Evolutionary conservation across 2,888 invertebrate genomes (phyloP).

Genomic region (Cosmopolites sordidus): DNA sequence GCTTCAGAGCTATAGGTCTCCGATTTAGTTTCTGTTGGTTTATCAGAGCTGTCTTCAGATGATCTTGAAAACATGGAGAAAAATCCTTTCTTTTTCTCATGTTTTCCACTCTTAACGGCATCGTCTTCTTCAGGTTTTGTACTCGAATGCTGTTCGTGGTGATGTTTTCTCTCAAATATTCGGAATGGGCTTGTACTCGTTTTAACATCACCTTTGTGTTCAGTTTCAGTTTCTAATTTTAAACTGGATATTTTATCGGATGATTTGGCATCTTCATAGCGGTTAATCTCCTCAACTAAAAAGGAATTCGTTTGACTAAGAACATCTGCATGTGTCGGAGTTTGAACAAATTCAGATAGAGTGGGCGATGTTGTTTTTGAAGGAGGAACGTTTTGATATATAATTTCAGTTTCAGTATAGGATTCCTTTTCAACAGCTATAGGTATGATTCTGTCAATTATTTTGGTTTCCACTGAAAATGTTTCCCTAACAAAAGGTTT

Average conservation of each 20-base stretch:
- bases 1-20: constrained; percentile 18
- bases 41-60: constrained; percentile 13
- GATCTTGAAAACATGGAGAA: constrained; percentile 26
- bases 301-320: constrained; percentile 8
- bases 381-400: constrained; percentile 16
- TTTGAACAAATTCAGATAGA: background rate
- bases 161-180: constrained; percentile 30
- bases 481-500: constrained; percentile 24
- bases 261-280: constrained; percentile 34
- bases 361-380: background rate
- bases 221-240: background rate
- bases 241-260: background rate
- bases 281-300: constrained; percentile 17
- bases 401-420: constrained; percentile 23
- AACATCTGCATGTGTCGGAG: background rate
- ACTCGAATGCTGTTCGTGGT: constrained; percentile 2
- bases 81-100: constrained; percentile 20
- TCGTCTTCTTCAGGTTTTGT: constrained; percentile 8
- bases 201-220: constrained; percentile 21
- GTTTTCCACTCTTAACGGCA: constrained; percentile 4
- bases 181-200: constrained; percentile 33
- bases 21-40: constrained; percentile 7
- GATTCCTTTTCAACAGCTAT: constrained; percentile 12
- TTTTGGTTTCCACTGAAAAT: constrained; percentile 22
- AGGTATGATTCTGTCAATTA: constrained; percentile 24